Evolutionary conservation across 2,888 invertebrate species (phyloP), one percentile per base, ranked within the genome.

Genomic region (Acanthosepion pharaonis): DNA sequence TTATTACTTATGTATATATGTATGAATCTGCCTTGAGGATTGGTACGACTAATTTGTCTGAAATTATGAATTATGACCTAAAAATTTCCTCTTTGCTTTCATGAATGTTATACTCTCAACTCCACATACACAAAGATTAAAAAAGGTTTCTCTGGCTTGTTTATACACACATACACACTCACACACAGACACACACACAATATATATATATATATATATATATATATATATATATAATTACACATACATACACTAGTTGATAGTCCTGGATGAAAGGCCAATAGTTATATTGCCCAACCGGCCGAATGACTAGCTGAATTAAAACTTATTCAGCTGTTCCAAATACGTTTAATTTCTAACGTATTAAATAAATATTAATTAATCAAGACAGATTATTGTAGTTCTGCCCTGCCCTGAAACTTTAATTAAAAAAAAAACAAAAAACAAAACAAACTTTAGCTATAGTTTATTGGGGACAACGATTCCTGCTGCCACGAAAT

Each of bases 131-230:
- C 59, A 59, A 59, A 59, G 59, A 59, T 59, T 59, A 20, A 59
- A 59, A 51, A 78, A 78, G 15, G n/a, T 78, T 78, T 78, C 78
- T 78, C n/a, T 78, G 78, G 78, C 78, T 78, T 78, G 78, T 78
- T 78, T n/a, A n/a, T 78, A 78, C 18, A n/a, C 23, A n/a, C 18
- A 78, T n/a, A 78, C 15, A 78, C 5, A 28, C 28, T 28, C 3
- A 55, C 20, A 5, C 55, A 23, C 20, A 42, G 1, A 23, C 59
- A 23, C 59, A 33, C 18, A 15, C n/a, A 15, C 1, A 25, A 78
- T 78, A n/a, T 78, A 33, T 33, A 78, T 78, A 78, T 78, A 78
- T 78, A 33, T 15, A 78, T 33, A 78, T 33, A n/a, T 78, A 78
- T 78, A 28, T 78, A 78, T 78, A 78, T 78, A 25, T 28, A 33